Evolutionary conservation across 2,888 invertebrate genomes (phyloP), one percentile per base, ranked within the genome.

Genomic region (Drosophila buzzatii): DNA sequence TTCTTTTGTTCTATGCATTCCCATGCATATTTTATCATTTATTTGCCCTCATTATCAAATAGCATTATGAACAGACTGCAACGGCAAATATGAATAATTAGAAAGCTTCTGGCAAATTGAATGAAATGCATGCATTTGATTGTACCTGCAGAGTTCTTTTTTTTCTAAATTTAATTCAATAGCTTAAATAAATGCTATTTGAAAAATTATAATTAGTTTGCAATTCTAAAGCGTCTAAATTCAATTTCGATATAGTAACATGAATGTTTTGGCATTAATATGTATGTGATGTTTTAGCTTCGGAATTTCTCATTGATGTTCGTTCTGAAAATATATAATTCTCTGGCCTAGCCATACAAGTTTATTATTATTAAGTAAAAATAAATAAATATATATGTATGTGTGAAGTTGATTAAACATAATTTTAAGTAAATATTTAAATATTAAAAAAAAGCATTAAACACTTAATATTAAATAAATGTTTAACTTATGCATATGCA

Each of bases 1-100:
- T 0, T 6, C 14, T 5, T 6, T 27, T 3, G 51, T 57, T 67
- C n/a, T n/a, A n/a, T n/a, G n/a, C n/a, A n/a, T 59, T 62, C 49
- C 27, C 51, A 73, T 81, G 85, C 77, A 83, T 88, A 80, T 79
- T 83, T 85, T 85, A 85, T 80, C 73, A 81, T 82, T 69, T 74
- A 71, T 85, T 76, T 68, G 58, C 14, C 57, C 77, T 78, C 71
- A 70, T 85, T 76, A 79, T 60, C 44, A 62, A 59, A 56, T 49
- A 16, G 14, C n/a, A 49, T 66, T 69, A 78, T 75, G 64, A 80
- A 62, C 63, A 44, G 41, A 55, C 55, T 41, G 16, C 65, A 23
- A 12, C 37, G 44, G 51, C 67, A 52, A 71, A 69, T 74, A 88
- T 85, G 86, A 85, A 85, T 85, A 83, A 72, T 77, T 75, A 52